Conservation (phyloP, 2,888 invertebrate species). For the Mystacides longicornis region DNA sequence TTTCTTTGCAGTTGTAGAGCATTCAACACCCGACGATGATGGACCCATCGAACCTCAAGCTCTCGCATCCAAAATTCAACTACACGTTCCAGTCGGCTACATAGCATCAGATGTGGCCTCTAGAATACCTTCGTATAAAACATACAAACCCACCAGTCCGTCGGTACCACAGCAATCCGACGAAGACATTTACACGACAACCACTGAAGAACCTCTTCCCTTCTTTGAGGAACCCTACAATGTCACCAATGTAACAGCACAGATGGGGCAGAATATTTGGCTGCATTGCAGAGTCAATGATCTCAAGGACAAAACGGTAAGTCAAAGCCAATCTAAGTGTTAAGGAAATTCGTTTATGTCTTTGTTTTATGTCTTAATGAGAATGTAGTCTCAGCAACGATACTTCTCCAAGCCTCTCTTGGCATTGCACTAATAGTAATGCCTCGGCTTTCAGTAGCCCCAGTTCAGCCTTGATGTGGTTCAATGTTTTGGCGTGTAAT, state of each 20-base stretch:
- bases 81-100: constrained; percentile 21
- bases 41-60: neutral
- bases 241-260: constrained; percentile 47
- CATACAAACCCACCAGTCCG: neutral
- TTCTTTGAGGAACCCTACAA: constrained; percentile 53
- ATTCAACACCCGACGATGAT: neutral
- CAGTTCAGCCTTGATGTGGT: too few relatives aligned
- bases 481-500: too few relatives aligned
- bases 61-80: constrained; percentile 17
- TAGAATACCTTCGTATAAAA: neutral
- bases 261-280: constrained; percentile 46
- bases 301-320: constrained; percentile 48
- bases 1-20: neutral
- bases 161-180: neutral
- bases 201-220: constrained; percentile 50
- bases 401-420: too few relatives aligned
- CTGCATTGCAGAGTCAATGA: constrained; percentile 51
- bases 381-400: too few relatives aligned
- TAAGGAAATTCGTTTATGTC: too few relatives aligned
- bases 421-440: too few relatives aligned
- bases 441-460: too few relatives aligned
- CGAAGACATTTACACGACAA: constrained; percentile 22
- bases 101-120: neutral
- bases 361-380: too few relatives aligned
- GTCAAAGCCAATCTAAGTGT: too few relatives aligned